Base-by-base conservation (phyloP, 2,797 vertebrate genomes). In the Enteromius mattozi region DNA sequence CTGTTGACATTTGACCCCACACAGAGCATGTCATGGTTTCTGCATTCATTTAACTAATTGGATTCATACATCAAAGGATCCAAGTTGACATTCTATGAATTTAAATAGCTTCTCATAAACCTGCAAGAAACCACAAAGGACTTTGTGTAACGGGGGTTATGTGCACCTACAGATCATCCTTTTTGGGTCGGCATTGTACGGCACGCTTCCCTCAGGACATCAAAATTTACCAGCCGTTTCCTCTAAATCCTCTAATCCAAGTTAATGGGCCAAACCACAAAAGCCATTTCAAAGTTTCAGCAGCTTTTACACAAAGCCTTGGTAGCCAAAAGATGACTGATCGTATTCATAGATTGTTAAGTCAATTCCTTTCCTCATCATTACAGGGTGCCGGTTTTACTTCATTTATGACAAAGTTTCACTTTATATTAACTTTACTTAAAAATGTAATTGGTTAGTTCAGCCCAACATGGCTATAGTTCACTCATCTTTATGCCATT, bases 251-350 rank as follows among this genome's bases (percentile, higher is more conserved):
- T 83, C 89, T 86, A 91, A 89, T 88, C 77, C 80, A 85, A 84
- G 91, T 92, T 90, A 91, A 91, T 92, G 86, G 86, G 81, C 88
- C 85, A 68, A 86, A 78, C 75, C 35, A 21, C 71, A 80, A 71
- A 85, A 80, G 61, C 81, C 21, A 80, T 33, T 70, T 78, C 42
- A 82, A 35, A 78, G 77, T 81, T 71, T 51, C 35, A 59, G 63
- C 37, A 80, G 70, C 35, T 80, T 68, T 30, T 30, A 40, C 81
- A 61, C 69, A 65, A 74, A 59, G 59, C 33, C 59, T 35, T 33
- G 19, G 30, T 80, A 54, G 7, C 74, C 49, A 61, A 72, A 69
- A 70, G 45, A 80, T 77, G 84, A 80, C 51, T 49, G 66, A 87
- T 87, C 35, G 9, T 21, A 75, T 70, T 82, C 75, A 71, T 70